Conservation (phyloP, 2,113 vertebrate species). For the Hydrochoerus hydrochaeris region DNA sequence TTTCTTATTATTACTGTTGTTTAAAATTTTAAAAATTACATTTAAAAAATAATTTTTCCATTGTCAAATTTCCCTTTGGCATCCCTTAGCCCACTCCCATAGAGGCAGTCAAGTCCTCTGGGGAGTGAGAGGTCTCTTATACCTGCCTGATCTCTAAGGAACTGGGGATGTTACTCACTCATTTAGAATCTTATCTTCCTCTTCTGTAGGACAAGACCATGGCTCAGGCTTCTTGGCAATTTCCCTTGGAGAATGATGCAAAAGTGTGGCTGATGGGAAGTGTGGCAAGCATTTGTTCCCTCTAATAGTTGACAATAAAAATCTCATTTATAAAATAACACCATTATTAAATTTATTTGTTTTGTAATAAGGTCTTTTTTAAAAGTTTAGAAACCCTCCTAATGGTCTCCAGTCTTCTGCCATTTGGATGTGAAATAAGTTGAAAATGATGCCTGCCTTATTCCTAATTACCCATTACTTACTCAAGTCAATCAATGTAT, state of each 20-base stretch:
- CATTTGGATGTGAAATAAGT: background rate
- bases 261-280: background rate
- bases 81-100: background rate
- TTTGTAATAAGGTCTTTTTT: background rate
- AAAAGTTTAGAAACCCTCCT: background rate
- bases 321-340: slow-evolving; percentile 17
- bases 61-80: background rate
- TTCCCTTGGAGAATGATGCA: background rate
- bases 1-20: slow-evolving; percentile 18
- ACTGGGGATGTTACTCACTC: background rate
- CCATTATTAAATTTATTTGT: background rate
- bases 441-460: background rate
- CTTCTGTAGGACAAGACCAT: background rate
- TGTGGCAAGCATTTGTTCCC: background rate
- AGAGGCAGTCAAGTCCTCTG: background rate
- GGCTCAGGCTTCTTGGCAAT: background rate
- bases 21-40: background rate
- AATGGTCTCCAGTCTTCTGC: background rate
- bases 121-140: background rate
- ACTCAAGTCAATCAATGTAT: slow-evolving; percentile 13
- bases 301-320: background rate
- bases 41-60: slow-evolving; percentile 15
- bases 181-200: slow-evolving; percentile 1
- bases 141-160: background rate
- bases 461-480: background rate